phyloP scores from a whole-genome alignment of 1,140 invertebrate species.

The Drosophila sucinea region DNA sequence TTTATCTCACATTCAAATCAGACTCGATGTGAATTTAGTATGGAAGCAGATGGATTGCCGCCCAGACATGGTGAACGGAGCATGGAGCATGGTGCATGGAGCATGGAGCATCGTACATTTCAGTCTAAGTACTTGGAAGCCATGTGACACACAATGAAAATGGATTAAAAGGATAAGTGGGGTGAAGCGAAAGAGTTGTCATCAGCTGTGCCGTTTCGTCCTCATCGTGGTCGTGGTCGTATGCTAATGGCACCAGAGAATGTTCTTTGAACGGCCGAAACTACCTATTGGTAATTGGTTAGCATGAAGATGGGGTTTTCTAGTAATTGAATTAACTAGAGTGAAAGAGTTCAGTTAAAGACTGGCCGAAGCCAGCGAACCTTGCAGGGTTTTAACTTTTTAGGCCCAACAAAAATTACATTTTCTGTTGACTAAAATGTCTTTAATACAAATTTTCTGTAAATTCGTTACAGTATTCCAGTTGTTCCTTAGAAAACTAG shows the following conservation, averaged over 20 bases:
- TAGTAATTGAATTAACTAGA: slow-evolving; percentile 11
- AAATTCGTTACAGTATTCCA: no score
- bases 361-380: not conserved
- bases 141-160: slow-evolving; percentile 19
- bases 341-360: slow-evolving; percentile 1
- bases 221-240: not conserved
- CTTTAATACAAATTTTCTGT: no score
- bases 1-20: slow-evolving; percentile 9
- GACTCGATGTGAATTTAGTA: not conserved
- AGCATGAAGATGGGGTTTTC: slow-evolving; percentile 1
- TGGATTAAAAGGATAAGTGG: slow-evolving; percentile 21
- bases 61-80: not conserved
- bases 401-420: not conserved
- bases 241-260: slow-evolving; percentile 5
- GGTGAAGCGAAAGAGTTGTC: slow-evolving; percentile 12
- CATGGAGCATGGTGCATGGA: not conserved
- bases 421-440: no score
- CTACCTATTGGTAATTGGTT: not conserved
- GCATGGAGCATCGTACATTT: slow-evolving; percentile 6
- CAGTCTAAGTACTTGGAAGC: slow-evolving; percentile 4
- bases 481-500: no score
- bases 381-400: not conserved
- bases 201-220: slow-evolving; percentile 1
- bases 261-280: not conserved
- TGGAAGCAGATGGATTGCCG: slow-evolving; percentile 6